Conservation (phyloP, 2,113 vertebrate species). For the Spea multiplicata region DNA sequence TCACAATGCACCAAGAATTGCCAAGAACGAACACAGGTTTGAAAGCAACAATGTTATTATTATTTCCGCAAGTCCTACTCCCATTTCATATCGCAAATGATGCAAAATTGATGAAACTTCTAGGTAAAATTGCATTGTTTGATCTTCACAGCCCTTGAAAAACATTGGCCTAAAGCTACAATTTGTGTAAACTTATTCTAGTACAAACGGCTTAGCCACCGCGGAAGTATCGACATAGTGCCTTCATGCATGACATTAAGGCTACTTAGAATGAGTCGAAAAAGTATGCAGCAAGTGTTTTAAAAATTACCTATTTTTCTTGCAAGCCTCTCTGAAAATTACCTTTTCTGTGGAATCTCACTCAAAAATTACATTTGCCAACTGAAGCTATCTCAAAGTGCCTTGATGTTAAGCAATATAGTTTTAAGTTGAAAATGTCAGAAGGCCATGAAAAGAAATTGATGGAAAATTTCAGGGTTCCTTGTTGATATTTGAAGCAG, state of each 20-base stretch:
- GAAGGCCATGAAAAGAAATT: conserved; percentile 80
- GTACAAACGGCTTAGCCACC: conserved; percentile 72
- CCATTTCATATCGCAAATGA: conserved; percentile 73
- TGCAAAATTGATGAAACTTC: conserved; percentile 84
- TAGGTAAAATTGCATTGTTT: conserved; percentile 80
- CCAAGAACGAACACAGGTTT: conserved; percentile 70
- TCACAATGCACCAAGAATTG: conserved; percentile 61
- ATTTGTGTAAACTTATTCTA: conserved; percentile 81
- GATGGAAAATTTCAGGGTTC: conserved; percentile 81
- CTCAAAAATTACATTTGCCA: conserved; percentile 82
- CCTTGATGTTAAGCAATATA: conserved; percentile 84
- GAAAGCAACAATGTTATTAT: conserved; percentile 57
- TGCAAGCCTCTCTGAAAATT: conserved; percentile 78
- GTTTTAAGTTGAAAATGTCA: conserved; percentile 88
- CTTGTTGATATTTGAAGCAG: conserved; percentile 84
- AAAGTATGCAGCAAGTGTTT: conserved; percentile 76
- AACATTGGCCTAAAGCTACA: conserved; percentile 79
- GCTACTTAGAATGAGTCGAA: conserved; percentile 79
- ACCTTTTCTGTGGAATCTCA: conserved; percentile 77
- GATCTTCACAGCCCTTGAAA: conserved; percentile 80
- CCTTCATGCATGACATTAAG: conserved; percentile 77
- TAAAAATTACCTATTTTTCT: conserved; percentile 82
- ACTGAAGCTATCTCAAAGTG: conserved; percentile 74
- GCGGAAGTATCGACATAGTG: conserved; percentile 72
- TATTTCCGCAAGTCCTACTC: conserved; percentile 66